phyloP scores from a whole-genome alignment of 1,140 invertebrate genomes.

The Rhopalosiphum maidis region DNA sequence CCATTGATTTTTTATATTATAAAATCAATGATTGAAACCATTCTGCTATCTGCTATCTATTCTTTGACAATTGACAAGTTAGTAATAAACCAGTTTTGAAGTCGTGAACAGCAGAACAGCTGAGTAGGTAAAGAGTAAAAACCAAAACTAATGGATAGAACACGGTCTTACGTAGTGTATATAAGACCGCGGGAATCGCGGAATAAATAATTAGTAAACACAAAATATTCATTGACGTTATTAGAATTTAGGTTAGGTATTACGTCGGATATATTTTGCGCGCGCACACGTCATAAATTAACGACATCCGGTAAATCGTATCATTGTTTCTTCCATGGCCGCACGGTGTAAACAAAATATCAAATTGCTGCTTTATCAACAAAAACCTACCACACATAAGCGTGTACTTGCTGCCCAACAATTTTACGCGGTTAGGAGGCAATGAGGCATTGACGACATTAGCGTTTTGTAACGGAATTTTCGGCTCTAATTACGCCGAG shows the following conservation, averaged over 20 bases:
- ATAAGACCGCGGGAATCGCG: no score
- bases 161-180: no score
- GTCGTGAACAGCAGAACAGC: no score
- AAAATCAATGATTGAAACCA: no score
- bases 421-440: slow-evolving; percentile 29
- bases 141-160: no score
- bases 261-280: not conserved
- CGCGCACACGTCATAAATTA: not conserved
- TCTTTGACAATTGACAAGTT: no score
- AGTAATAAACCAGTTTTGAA: no score
- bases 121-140: no score
- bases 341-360: slow-evolving; percentile 23
- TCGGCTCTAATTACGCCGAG: not conserved
- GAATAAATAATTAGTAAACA: no score
- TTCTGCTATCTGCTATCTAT: no score
- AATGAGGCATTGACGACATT: not conserved
- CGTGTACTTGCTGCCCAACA: not conserved
- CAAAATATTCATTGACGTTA: no score
- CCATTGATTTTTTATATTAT: no score
- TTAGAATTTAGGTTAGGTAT: not conserved
- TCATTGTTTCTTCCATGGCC: slow-evolving; percentile 7
- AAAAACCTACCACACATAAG: not conserved
- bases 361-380: slow-evolving; percentile 35
- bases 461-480: slow-evolving; percentile 34
- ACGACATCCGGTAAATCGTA: not conserved